Base-by-base conservation (phyloP, 2,113 vertebrate genomes). In the Cathartes aura region DNA sequence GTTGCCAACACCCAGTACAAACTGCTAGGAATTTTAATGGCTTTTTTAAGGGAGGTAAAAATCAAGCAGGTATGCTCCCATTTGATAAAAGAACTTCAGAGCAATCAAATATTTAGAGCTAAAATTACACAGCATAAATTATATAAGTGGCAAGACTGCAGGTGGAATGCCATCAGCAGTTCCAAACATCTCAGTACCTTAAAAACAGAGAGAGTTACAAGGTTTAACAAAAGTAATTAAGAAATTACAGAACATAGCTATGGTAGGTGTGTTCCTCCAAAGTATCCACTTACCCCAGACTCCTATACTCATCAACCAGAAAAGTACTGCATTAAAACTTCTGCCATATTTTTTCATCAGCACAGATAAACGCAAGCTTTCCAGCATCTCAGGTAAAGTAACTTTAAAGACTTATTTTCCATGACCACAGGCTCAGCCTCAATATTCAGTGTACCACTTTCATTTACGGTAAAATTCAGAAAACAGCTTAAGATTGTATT, bases 51-150 rank as follows among this genome's bases (percentile, higher is more conserved):
- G 15, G 55, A 91, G 26, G 40, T 52, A 89, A 87, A 86, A 90
- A 89, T 82, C 90, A 68, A 89, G 55, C 26, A 90, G 64, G 79
- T 88, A 58, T 64, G 82, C 20, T 88, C 40, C 38, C n/a, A 66
- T 86, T 88, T 76, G 79, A 90, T 88, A 94, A 66, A 38, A 90
- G 74, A 90, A 90, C 82, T 96, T 88, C 75, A 73, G 58, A 86
- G 24, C 59, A 76, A 88, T 88, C 62, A 94, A 88, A 82, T 90
- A 83, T 90, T 94, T 85, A 83, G 79, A 82, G 36, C 7, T 90
- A 76, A 90, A 95, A 86, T 94, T 86, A 58, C n/a, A 72, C 5
- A 50, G n/a, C 48, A 83, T 62, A 62, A 93, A 71, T 94, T 78
- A 82, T 21, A 0, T 14, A 82, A 95, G 32, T 82, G 30, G 17